Conservation (phyloP, 2,888 invertebrate species). For the Stenolophus ochropezus region DNA sequence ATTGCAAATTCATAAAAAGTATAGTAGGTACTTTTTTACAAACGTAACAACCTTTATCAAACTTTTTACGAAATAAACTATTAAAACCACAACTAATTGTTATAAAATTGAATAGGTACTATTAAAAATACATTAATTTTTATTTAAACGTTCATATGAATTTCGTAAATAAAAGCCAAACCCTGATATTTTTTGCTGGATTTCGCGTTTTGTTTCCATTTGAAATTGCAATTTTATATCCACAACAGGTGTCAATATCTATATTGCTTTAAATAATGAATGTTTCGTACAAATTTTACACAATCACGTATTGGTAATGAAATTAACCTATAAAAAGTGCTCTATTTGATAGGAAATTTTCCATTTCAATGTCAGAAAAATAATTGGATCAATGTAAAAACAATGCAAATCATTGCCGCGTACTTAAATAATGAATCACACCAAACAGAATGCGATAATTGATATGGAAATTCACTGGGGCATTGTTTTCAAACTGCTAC, state of each 20-base stretch:
- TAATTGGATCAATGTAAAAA: conserved; percentile 24
- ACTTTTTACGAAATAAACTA: no score
- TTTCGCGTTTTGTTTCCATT: no score
- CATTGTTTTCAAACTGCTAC: background rate
- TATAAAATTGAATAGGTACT: no score
- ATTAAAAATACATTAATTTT: no score
- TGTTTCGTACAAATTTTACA: background rate
- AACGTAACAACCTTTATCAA: no score
- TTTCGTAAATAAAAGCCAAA: no score
- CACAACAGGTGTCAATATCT: background rate
- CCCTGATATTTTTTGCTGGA: no score
- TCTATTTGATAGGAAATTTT: background rate
- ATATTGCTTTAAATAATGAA: background rate
- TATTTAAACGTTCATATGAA: no score
- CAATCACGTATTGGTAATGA: background rate
- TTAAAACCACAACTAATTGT: no score
- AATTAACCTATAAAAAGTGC: background rate
- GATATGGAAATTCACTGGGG: conserved; percentile 33
- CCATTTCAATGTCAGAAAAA: conserved; percentile 1
- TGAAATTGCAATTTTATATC: background rate
- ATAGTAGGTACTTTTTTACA: no score
- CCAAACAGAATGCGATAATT: conserved; percentile 4
- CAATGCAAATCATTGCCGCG: conserved; percentile 12
- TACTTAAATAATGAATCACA: conserved; percentile 23
- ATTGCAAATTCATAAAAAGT: no score